Evolutionary conservation across 2,113 vertebrate species (phyloP).

Genomic region (Myanophis thanlyinensis): DNA sequence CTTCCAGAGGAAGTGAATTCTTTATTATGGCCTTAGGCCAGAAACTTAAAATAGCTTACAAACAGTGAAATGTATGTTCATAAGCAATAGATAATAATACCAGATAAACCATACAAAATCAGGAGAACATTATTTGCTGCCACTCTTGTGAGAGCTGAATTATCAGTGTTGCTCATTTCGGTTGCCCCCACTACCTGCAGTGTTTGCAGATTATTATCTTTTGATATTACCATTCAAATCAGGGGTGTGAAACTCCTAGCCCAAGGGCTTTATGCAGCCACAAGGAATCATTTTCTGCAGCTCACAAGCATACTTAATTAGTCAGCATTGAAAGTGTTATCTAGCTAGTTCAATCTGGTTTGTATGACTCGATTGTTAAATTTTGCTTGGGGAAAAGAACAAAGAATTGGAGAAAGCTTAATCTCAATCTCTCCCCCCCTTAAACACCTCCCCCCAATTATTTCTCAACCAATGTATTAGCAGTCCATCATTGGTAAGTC

Average conservation of each 20-base stretch:
- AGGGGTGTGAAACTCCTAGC: not conserved
- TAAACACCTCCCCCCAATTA: not conserved
- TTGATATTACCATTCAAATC: not conserved
- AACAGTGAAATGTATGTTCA: not conserved
- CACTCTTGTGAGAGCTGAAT: not conserved
- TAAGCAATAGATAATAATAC: not conserved
- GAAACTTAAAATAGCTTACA: not conserved
- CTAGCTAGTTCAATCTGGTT: not conserved
- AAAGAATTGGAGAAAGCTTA: not conserved
- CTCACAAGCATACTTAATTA: not conserved
- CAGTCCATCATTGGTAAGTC: not conserved
- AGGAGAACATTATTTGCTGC: not conserved
- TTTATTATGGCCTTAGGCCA: not conserved
- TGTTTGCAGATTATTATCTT: not conserved
- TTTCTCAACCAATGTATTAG: not conserved
- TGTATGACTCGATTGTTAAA: not conserved
- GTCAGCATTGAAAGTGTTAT: not conserved
- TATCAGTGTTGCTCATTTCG: not conserved
- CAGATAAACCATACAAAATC: not conserved
- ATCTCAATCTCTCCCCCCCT: not conserved
- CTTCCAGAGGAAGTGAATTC: not conserved
- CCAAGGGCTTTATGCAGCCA: not conserved
- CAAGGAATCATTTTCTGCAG: not conserved
- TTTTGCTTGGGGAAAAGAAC: not conserved
- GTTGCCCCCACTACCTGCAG: not conserved